A percentile compares a stretch with the other conserved stretches of the same genome.
Conservation (phyloP, 2,113 vertebrate species). For the Charadrius vociferus region DNA sequence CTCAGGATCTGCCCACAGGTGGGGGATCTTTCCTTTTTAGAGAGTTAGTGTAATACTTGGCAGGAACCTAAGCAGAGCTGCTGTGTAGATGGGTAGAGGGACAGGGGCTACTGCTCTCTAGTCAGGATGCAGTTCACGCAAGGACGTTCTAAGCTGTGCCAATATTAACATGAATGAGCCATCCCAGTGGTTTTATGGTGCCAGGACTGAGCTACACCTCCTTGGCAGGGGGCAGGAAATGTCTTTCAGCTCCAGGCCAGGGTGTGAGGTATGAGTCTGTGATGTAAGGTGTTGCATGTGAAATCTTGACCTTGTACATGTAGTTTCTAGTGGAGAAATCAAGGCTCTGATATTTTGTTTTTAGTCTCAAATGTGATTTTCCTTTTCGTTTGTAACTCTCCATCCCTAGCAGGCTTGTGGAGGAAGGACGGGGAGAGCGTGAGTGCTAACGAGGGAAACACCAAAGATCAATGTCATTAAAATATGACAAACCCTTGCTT, state of each 20-base stretch:
- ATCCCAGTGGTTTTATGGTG: conserved; percentile 50
- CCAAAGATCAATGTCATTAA: conserved; percentile 85
- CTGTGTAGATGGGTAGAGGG: not conserved
- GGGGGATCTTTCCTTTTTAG: conserved; percentile 15
- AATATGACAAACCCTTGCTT: conserved; percentile 79
- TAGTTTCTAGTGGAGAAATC: conserved; percentile 83
- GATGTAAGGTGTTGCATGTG: conserved; percentile 85
- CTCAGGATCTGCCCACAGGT: conserved; percentile 20
- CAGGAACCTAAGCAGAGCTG: not conserved
- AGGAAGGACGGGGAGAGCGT: conserved; percentile 72
- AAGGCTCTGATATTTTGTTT: conserved; percentile 80
- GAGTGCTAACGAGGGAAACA: conserved; percentile 82
- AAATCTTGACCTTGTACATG: conserved; percentile 81
- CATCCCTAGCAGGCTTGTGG: conserved; percentile 76
- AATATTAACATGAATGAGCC: conserved; percentile 61
- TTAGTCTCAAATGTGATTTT: conserved; percentile 84
- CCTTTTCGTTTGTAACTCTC: conserved; percentile 83
- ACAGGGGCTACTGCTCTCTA: conserved; percentile 9
- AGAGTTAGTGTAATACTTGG: conserved; percentile 28
- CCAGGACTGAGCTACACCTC: conserved; percentile 56
- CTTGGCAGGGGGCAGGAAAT: conserved; percentile 32
- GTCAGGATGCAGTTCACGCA: conserved; percentile 1
- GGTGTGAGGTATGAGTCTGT: conserved; percentile 79
- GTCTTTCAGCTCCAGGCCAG: conserved; percentile 70
- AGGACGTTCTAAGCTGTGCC: conserved; percentile 55